These are phyloP conservation scores for Sebastes vulpes DNA, from an alignment of 2,797 vertebrate species.

Conservation along the genomic window DNA sequence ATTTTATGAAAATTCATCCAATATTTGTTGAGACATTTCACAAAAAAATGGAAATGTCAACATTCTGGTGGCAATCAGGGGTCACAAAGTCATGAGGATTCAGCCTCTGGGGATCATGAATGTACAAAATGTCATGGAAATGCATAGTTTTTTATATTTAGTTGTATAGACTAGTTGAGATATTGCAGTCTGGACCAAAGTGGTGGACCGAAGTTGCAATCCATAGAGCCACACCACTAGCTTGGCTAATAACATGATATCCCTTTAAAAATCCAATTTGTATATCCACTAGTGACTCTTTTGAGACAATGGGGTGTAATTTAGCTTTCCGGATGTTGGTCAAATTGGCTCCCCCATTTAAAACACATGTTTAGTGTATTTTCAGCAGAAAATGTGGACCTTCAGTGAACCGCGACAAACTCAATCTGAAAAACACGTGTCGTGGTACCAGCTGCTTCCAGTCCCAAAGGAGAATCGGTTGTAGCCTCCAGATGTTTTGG, in stretches of 20 bases:
- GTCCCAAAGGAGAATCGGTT: not conserved
- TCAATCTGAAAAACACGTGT: not conserved
- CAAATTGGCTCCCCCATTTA: not conserved
- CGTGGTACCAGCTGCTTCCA: not conserved
- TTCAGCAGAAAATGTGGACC: not conserved
- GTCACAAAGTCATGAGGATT: not conserved
- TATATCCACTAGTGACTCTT: not conserved
- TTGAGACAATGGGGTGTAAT: not conserved
- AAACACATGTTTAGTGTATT: not conserved
- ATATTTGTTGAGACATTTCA: not conserved
- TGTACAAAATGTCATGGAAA: not conserved
- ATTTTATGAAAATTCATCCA: no score
- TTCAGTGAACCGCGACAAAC: not conserved
- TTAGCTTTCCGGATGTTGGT: not conserved
- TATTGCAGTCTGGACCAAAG: not conserved
- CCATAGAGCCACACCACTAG: not conserved
- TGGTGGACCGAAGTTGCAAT: not conserved
- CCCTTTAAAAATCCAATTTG: not conserved
- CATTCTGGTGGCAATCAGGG: not conserved
- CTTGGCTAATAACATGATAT: not conserved
- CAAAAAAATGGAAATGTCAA: not conserved
- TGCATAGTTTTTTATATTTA: not conserved
- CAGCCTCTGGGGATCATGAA: not conserved
- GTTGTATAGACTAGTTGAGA: not conserved
- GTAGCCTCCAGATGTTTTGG: constrained; percentile 14